These are phyloP conservation scores for Lindbergichthys nudifrons DNA, from an alignment of 2,797 vertebrate genomes.

Conservation along the genomic window DNA sequence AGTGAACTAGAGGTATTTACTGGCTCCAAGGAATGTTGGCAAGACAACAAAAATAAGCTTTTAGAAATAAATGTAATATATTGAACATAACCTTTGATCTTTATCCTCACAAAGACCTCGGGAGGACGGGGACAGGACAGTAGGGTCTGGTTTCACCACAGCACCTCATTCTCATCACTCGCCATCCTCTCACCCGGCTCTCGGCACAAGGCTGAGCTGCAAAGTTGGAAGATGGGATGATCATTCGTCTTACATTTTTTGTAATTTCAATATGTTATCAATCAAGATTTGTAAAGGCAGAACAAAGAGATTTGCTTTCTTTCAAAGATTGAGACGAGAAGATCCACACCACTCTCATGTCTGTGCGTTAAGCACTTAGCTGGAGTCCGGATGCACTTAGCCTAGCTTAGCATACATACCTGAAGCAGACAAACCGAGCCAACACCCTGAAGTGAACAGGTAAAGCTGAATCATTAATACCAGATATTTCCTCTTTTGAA, in stretches of 20 bases:
- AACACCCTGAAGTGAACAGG: background rate
- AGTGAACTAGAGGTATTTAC: too few relatives aligned
- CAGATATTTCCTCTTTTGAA: background rate
- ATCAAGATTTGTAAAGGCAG: background rate
- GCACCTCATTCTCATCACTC: conserved; percentile 19
- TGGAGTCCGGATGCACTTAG: background rate
- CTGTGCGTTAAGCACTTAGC: too few relatives aligned
- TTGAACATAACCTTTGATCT: conserved; percentile 33
- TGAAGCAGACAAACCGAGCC: background rate
- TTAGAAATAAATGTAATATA: too few relatives aligned
- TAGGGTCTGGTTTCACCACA: conserved; percentile 2
- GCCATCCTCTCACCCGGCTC: conserved; percentile 34
- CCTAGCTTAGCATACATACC: background rate
- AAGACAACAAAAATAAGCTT: background rate
- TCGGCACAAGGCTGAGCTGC: conserved; percentile 36
- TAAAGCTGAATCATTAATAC: background rate
- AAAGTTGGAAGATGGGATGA: background rate
- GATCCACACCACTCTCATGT: background rate
- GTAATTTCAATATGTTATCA: background rate
- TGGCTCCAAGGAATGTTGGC: too few relatives aligned
- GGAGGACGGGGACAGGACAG: background rate
- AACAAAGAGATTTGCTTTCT: background rate
- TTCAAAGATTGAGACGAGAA: background rate
- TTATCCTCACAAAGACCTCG: conserved; percentile 1
- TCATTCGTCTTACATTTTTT: background rate